Percentiles rank a stretch among this genome's conserved stretches.
These are phyloP conservation scores for Triops longicaudatus DNA, from an alignment of 1,140 invertebrate genomes.

Conservation along the genomic window DNA sequence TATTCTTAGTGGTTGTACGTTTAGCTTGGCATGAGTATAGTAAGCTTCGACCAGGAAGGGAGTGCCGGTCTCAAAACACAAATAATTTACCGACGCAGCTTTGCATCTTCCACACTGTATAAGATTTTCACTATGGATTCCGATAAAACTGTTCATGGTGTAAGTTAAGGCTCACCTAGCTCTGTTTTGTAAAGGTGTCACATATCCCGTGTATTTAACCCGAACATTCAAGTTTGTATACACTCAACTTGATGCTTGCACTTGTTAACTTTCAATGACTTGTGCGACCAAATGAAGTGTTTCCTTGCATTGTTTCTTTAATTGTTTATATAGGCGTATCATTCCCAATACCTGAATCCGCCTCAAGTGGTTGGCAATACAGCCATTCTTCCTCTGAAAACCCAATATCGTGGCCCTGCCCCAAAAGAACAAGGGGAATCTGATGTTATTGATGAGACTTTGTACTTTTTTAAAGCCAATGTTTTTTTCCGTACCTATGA, in stretches of 20 bases:
- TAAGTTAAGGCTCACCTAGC: neutral
- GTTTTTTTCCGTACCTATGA: slow-evolving; percentile 99
- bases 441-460: slow-evolving; percentile 96
- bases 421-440: slow-evolving; percentile 48
- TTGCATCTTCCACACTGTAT: neutral
- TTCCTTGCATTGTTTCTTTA: neutral
- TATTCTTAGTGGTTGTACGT: neutral
- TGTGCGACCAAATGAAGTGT: neutral
- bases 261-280: neutral
- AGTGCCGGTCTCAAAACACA: neutral
- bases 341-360: slow-evolving; percentile 73
- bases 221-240: neutral
- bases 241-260: neutral
- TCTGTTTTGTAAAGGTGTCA: neutral
- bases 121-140: neutral
- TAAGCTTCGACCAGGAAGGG: neutral
- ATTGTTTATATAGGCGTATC: slow-evolving; percentile 66
- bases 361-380: slow-evolving; percentile 79
- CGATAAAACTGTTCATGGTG: neutral
- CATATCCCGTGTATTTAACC: neutral
- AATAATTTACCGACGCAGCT: neutral
- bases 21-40: neutral
- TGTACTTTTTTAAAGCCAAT: slow-evolving; percentile 97
- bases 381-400: slow-evolving; percentile 78
- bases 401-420: slow-evolving; percentile 80